Evolutionary conservation across 2,113 vertebrate species (phyloP).

Genomic region (Indicator maculatus): DNA sequence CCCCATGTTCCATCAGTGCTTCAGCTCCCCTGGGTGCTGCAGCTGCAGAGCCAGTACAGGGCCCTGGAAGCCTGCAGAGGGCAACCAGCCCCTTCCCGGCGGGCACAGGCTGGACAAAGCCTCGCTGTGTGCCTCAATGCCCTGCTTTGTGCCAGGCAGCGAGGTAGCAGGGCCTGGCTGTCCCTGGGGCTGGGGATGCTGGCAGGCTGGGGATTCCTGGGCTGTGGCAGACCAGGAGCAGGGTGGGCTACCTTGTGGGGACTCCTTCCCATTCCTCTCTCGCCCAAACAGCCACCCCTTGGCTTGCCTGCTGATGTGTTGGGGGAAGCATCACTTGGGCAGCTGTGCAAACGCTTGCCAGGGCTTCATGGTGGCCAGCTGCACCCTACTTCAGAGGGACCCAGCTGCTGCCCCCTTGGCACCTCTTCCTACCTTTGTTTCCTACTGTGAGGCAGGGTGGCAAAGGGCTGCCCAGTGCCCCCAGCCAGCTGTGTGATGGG

Average conservation of each 20-base stretch:
- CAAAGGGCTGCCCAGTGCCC: neutral
- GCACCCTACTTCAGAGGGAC: accelerated
- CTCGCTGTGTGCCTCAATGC: constrained; percentile 53
- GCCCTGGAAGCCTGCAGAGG: constrained; percentile 43
- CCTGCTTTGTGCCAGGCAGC: constrained; percentile 37
- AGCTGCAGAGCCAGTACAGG: neutral
- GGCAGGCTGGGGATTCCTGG: neutral
- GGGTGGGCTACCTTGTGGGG: neutral
- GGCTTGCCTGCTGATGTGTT: accelerated
- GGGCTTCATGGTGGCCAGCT: neutral
- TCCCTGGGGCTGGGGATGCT: neutral
- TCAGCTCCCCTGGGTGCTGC: neutral
- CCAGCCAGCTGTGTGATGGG: neutral
- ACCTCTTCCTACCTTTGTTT: neutral
- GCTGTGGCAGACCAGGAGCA: neutral
- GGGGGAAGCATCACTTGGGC: too few species aligned
- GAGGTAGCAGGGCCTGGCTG: constrained; percentile 25
- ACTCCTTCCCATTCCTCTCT: neutral
- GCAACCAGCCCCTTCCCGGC: constrained; percentile 17
- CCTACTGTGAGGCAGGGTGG: neutral
- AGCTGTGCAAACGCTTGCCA: neutral
- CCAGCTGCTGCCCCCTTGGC: neutral
- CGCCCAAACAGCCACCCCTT: neutral
- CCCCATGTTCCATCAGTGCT: neutral
- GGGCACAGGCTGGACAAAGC: constrained; percentile 45